A percentile compares a stretch with the other conserved stretches of the same genome.
Evolutionary conservation across 2,888 invertebrate species (phyloP).

Genomic region (Luperina testacea): DNA sequence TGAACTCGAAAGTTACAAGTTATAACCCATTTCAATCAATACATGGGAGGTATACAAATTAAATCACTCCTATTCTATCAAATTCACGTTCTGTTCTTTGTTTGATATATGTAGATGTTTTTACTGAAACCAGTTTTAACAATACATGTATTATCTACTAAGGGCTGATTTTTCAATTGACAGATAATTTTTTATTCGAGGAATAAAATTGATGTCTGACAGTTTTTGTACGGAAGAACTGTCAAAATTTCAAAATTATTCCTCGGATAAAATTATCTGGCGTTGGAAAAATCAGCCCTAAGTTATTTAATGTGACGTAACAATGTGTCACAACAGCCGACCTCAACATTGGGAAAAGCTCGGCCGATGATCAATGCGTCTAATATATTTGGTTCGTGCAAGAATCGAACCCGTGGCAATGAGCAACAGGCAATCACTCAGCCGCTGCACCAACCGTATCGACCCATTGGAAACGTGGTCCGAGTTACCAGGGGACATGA

Average conservation of each 20-base stretch:
- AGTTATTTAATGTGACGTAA: too few species aligned
- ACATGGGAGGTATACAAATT: neutral
- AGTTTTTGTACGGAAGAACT: too few species aligned
- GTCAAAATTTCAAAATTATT: too few species aligned
- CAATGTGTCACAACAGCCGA: too few species aligned
- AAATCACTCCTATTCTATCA: neutral
- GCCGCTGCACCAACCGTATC: neutral
- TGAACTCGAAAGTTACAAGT: neutral
- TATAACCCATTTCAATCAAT: neutral
- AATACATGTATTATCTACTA: neutral
- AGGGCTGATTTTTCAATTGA: too few species aligned
- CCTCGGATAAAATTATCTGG: too few species aligned
- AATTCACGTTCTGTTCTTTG: neutral
- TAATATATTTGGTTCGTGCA: too few species aligned
- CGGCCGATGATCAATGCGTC: too few species aligned
- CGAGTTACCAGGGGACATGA: neutral
- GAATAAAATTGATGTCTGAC: too few species aligned
- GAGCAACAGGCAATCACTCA: constrained; percentile 2
- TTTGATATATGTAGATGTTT: neutral
- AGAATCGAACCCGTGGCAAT: neutral
- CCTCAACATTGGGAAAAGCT: too few species aligned
- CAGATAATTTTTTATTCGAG: too few species aligned
- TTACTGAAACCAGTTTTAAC: neutral
- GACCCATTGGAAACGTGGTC: neutral
- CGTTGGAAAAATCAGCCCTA: too few species aligned